These are phyloP conservation scores for Hemicordylus capensis DNA, from an alignment of 2,113 vertebrate species.

Conservation along the genomic window DNA sequence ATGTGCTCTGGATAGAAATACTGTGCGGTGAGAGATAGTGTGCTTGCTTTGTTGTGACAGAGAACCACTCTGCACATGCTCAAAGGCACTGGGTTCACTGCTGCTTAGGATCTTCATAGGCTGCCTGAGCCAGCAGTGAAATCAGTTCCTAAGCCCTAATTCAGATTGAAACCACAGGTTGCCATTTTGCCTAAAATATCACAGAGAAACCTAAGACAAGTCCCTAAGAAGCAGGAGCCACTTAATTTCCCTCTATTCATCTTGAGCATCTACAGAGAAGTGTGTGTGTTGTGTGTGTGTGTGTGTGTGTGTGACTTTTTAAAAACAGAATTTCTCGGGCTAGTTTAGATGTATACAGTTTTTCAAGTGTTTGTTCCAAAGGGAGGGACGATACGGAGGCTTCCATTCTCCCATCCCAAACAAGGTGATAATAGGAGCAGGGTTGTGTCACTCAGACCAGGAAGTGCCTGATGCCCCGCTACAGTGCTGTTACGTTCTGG, in stretches of 20 bases:
- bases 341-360: background rate
- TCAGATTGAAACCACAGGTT: background rate
- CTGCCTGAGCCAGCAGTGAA: background rate
- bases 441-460: background rate
- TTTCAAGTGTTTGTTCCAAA: background rate
- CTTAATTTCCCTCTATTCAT: background rate
- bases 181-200: background rate
- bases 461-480: background rate
- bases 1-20: background rate
- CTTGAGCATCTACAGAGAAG: background rate
- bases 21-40: background rate
- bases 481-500: background rate
- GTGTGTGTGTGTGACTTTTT: too few relatives aligned
- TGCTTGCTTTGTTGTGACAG: background rate
- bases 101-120: background rate
- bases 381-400: too few relatives aligned
- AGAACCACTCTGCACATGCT: background rate
- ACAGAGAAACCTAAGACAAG: background rate
- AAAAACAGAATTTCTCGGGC: too few relatives aligned
- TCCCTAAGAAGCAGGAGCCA: too few relatives aligned
- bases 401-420: too few relatives aligned
- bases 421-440: too few relatives aligned
- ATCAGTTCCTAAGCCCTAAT: background rate
- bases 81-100: background rate
- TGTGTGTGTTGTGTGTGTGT: rapidly evolving